phyloP scores from a whole-genome alignment of 2,113 vertebrate genomes.

The Phrynosoma platyrhinos region DNA sequence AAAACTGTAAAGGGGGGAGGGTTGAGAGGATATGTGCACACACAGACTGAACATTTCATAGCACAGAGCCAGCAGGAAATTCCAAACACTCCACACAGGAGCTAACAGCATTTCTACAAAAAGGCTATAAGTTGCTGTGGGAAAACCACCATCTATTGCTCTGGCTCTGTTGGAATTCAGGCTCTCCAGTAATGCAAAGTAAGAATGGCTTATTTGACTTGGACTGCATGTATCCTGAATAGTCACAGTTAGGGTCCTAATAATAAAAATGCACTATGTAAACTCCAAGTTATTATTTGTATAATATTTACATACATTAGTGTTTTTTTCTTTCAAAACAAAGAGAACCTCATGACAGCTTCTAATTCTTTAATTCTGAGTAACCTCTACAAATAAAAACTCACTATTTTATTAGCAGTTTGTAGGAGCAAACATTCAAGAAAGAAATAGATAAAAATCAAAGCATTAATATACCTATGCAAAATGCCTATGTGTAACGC shows the following conservation, averaged over 20 bases:
- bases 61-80: constrained; percentile 42
- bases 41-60: constrained; percentile 33
- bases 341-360: background rate
- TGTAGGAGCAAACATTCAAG: background rate
- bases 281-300: background rate
- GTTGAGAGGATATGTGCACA: background rate
- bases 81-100: constrained; percentile 59
- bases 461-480: background rate
- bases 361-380: background rate
- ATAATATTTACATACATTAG: background rate
- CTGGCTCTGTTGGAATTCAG: constrained; percentile 30
- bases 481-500: background rate
- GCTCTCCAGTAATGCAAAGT: background rate
- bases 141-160: constrained; percentile 31
- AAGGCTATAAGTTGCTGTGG: constrained; percentile 35
- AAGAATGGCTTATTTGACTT: background rate
- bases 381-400: background rate
- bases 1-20: constrained; percentile 24
- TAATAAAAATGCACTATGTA: background rate
- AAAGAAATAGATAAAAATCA: background rate
- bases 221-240: background rate
- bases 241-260: background rate
- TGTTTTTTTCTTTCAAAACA: background rate
- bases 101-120: constrained; percentile 50
- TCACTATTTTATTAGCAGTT: background rate